Evolutionary conservation across 1,140 invertebrate genomes (phyloP).

Genomic region (Heterodera carotae): DNA sequence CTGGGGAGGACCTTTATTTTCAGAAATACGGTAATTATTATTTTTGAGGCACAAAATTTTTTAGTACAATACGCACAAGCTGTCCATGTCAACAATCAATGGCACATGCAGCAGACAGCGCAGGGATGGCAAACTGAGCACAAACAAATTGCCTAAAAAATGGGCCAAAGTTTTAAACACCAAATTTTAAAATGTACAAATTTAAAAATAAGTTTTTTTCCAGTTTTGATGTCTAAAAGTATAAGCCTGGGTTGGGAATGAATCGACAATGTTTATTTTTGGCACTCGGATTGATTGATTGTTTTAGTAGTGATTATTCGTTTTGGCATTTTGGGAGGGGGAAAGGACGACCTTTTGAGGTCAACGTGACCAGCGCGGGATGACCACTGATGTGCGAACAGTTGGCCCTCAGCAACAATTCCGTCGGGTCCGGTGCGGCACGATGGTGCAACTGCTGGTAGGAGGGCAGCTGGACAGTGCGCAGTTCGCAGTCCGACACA

Average conservation of each 20-base stretch:
- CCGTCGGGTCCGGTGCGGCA: constrained; percentile 41
- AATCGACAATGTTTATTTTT: no score
- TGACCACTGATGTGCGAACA: constrained; percentile 61
- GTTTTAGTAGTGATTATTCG: no score
- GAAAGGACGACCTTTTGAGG: constrained; percentile 51
- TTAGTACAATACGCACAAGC: constrained; percentile 54
- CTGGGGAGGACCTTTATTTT: no score
- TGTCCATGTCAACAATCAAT: constrained; percentile 62
- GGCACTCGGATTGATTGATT: no score
- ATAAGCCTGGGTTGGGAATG: no score
- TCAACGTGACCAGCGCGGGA: constrained; percentile 56
- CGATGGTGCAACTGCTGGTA: constrained; percentile 56
- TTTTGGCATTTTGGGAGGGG: no score
- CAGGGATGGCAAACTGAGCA: constrained; percentile 59
- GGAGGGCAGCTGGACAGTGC: constrained; percentile 55
- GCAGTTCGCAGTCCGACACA: constrained; percentile 57
- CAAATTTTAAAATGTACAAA: no score
- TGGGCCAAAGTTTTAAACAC: background rate
- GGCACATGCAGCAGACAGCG: constrained; percentile 40
- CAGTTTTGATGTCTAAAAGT: no score
- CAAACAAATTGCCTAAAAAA: constrained; percentile 41
- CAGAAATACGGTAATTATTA: no score
- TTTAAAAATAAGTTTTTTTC: background rate
- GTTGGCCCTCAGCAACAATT: constrained; percentile 37
- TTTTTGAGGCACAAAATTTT: constrained; percentile 29